Evolutionary conservation across 1,140 invertebrate species (phyloP), one percentile per base, ranked within the genome.

Genomic region (Drosophila subobscura): DNA sequence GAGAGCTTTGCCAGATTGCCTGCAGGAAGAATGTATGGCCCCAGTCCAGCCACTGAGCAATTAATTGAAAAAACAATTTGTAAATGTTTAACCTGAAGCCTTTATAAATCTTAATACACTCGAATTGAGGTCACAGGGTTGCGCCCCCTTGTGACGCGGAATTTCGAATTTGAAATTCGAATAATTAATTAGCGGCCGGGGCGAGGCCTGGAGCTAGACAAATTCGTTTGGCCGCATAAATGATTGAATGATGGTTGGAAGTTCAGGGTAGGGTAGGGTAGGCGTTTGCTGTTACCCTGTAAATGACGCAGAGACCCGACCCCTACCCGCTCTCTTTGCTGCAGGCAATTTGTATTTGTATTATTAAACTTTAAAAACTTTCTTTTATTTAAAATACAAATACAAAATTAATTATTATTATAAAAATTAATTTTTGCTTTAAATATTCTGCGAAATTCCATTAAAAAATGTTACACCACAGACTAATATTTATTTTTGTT

Each of bases 21-120:
- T 41, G 42, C 42, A 20, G 6, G 3, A 6, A 41, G 66, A 55
- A 55, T 49, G 55, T 66, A 66, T 65, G 42, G 22, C 22, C 22
- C 40, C 40, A 33, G 29, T 33, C 25, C 16, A 10, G 7, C 29
- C 16, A 49, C 53, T 23, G 37, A 65, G 46, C 47, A 65, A 67
- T 67, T 65, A 65, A 65, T 65, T 68, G 60, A 46, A 29, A 65
- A 64, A 46, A 54, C 65, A 51, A 68, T 68, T 67, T 68, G 65
- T 67, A 53, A 41, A 25, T 47, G 46, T 56, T 68, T 68, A 68
- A 55, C 49, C 63, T 33, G 22, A 41, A 67, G 65, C 47, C 47
- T 37, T 52, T 46, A 12, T 4, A 45, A 45, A 46, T 23, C 33
- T n/a, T 37, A 20, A 68, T 5, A 49, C 20, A 33, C 44, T 22